Evolutionary conservation across 2,888 invertebrate genomes (phyloP), one percentile per base, ranked within the genome.

Genomic region (Drosophila paucipuncta): DNA sequence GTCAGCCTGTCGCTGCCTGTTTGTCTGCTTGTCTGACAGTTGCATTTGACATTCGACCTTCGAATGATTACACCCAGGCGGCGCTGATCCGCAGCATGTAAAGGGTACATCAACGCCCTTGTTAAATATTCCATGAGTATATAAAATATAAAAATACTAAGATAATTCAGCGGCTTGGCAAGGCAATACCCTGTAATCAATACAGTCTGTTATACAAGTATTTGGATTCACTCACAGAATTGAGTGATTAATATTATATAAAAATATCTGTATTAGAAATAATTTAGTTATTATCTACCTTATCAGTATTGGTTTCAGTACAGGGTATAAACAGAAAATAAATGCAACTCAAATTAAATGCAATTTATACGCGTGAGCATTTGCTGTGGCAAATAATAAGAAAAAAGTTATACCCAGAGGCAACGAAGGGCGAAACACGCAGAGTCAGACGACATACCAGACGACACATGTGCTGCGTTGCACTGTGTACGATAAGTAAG

Each of bases 21-120:
- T 50, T 64, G 69, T 49, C 22, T 68, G 61, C 35, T 49, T 63
- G 63, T 55, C 41, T 64, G 66, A 52, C 69, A 64, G 71, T 57
- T 80, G 72, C 80, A 80, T 71, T 80, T 82, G 78, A 73, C 81
- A 76, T 83, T 73, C 85, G 76, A 78, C 90, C 89, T 90, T 90
- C 68, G 41, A 62, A 58, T 43, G 49, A 25, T 18, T 49, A 50
- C 66, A 67, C 39, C 22, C 41, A 58, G 62, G 31, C 59, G 39
- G n/a, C 63, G 31, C 58, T 55, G 70, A 62, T 57, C 33, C 55
- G 47, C 50, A 68, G 62, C 81, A 80, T 73, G 73, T 77, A 68
- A 66, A 74, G 70, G 70, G 60, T 37, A 54, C 66, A 80, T 64
- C 57, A 60, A 50, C 73, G 60, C 57, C 57, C 69, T 70, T 73